These are phyloP conservation scores for Noctua janthe DNA, from an alignment of 2,888 invertebrate species.

Conservation along the genomic window DNA sequence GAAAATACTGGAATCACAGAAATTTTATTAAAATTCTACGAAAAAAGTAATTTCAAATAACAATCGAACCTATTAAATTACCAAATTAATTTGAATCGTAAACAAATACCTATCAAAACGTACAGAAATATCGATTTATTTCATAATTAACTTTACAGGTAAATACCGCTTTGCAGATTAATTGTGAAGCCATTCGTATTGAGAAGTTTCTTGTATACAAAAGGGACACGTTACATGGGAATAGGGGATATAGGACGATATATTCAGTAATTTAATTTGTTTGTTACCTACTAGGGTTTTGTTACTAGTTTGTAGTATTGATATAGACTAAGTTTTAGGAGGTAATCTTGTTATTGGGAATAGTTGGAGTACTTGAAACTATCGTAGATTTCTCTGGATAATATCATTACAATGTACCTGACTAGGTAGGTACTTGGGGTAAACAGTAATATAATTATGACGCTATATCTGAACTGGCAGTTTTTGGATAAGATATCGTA, in stretches of 20 bases:
- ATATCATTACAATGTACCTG: not conserved
- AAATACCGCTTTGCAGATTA: constrained; percentile 39
- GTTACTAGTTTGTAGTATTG: constrained; percentile 39
- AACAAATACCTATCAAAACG: constrained; percentile 49
- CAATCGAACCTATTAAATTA: constrained; percentile 11
- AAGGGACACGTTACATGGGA: constrained; percentile 21
- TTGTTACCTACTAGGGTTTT: constrained; percentile 33
- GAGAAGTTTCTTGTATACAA: constrained; percentile 28
- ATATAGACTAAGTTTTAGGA: constrained; percentile 32
- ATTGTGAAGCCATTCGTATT: constrained; percentile 37
- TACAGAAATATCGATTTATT: constrained; percentile 36
- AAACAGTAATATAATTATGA: not conserved
- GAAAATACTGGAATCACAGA: not conserved
- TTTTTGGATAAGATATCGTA: not conserved
- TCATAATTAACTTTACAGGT: constrained; percentile 41
- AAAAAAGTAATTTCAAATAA: constrained; percentile 1
- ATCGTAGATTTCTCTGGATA: not conserved
- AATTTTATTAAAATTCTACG: not conserved
- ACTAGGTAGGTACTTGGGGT: not conserved
- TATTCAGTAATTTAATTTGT: constrained; percentile 53
- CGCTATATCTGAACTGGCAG: not conserved
- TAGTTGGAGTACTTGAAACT: constrained; percentile 13
- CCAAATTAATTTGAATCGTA: constrained; percentile 34
- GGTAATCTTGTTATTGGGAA: constrained; percentile 30
- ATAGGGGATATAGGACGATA: constrained; percentile 18